Conservation (phyloP, 2,888 invertebrate genomes). For the Drosophila atroscutellata region DNA sequence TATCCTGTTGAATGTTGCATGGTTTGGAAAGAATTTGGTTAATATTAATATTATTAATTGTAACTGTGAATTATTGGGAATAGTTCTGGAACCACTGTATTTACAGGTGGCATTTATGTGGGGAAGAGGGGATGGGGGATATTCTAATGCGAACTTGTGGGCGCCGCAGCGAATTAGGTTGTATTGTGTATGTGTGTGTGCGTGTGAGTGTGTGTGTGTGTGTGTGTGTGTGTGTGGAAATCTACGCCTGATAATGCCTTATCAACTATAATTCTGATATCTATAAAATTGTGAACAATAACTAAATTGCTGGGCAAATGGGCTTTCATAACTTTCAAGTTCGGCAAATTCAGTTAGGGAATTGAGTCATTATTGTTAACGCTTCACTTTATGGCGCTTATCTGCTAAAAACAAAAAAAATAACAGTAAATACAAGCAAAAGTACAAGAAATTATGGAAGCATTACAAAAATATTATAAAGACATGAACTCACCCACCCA, state of each 20-base stretch:
- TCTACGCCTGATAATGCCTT: constrained; percentile 58
- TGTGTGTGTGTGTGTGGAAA: constrained; percentile 35
- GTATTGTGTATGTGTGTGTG: not conserved
- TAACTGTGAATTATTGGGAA: not conserved
- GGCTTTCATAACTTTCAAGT: constrained; percentile 57
- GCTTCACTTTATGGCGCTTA: constrained; percentile 26
- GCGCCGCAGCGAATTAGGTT: constrained; percentile 27
- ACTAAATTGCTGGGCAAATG: constrained; percentile 9
- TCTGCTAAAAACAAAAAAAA: constrained; percentile 3
- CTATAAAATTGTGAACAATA: constrained; percentile 35
- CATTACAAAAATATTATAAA: constrained; percentile 47
- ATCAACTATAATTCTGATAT: constrained; percentile 67
- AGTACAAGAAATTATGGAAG: constrained; percentile 30
- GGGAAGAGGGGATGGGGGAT: not conserved
- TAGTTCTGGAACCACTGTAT: not conserved
- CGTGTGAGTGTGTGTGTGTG: not conserved
- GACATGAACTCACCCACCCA: constrained; percentile 37
- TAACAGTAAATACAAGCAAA: constrained; percentile 5
- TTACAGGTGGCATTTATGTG: constrained; percentile 4
- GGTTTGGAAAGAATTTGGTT: not conserved
- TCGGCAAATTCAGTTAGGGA: constrained; percentile 26
- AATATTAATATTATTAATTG: not conserved
- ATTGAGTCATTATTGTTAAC: constrained; percentile 37
- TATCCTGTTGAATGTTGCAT: not conserved
- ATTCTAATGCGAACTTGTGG: constrained; percentile 4